Evolutionary conservation across 2,797 vertebrate genomes (phyloP).

Genomic region (Pangasius krempfi): DNA sequence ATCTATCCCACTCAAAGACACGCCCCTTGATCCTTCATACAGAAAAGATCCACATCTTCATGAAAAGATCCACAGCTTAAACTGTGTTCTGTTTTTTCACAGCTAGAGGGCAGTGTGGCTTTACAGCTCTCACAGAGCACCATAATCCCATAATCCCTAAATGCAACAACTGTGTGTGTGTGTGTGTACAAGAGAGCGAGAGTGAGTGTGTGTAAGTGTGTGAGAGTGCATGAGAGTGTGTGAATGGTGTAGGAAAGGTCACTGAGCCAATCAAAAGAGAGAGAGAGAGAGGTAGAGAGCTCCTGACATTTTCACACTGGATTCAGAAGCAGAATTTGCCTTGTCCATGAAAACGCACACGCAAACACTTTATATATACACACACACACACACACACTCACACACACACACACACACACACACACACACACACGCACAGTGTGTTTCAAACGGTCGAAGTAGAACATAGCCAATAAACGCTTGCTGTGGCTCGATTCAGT

Average conservation of each 20-base stretch:
- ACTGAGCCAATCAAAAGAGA: conserved; percentile 55
- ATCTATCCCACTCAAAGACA: background rate
- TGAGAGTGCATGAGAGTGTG: conserved; percentile 33
- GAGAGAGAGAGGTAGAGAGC: conserved; percentile 34
- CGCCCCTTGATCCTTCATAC: background rate
- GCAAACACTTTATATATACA: conserved; percentile 52
- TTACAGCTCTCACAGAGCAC: conserved; percentile 13
- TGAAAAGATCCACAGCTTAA: background rate
- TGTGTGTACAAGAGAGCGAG: conserved; percentile 31
- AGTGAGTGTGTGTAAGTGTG: conserved; percentile 22
- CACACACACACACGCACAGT: conserved; percentile 11
- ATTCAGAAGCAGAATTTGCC: conserved; percentile 45
- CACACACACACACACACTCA: conserved; percentile 28
- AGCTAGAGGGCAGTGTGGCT: conserved; percentile 49
- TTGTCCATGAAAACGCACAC: conserved; percentile 36
- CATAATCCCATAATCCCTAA: background rate
- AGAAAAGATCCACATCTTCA: background rate
- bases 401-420: conserved; percentile 29
- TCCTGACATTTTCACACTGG: conserved; percentile 60
- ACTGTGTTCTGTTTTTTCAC: background rate
- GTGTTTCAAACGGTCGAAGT: background rate
- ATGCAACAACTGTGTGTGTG: background rate
- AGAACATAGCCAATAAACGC: background rate
- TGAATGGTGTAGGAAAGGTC: conserved; percentile 55
- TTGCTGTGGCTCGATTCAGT: conserved; percentile 18